Base-by-base conservation (phyloP, 2,888 invertebrate genomes). In the Acanthosoma haemorrhoidale region DNA sequence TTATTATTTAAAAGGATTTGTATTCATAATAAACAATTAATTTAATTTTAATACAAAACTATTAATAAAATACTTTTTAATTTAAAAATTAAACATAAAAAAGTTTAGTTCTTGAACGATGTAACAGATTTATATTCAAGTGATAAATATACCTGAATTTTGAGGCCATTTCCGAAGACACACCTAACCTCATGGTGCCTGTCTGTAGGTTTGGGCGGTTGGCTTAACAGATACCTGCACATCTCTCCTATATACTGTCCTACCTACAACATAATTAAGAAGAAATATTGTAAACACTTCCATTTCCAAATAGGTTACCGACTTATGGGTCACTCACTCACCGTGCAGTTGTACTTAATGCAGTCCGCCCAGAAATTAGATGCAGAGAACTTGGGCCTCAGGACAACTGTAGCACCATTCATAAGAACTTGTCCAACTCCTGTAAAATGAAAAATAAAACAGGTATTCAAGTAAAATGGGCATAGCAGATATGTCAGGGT, bases 131-230 rank as follows among this genome's bases (percentile, higher is more conserved):
- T 21, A 13, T 21, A 21, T 21, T 43, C 13, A 43, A 18, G 15
- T 41, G 3, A n/a, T n/a, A n/a, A 8, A 41, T 13, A 41, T 39
- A 64, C 64, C 80, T 95, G 93, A 1, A 92, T 89, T 36, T 94
- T 84, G 78, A 98, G 84, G 2, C 98, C 98, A 80, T 98, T 98
- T 71, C 98, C 98, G 77, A 91, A 90, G 87, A 96, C 91, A 73
- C 94, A 83, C 73, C 92, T 88, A 51, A 93, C 85, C 73, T 82
- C 82, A 78, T 94, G 94, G 72, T 85, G 81, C 1, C 83, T 82
- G 77, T 90, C 89, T 1, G 84, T 81, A 0, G 84, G 81, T 16
- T 84, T 84, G 57, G 83, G 78, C 41, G 91, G 87, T 70, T 88
- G 87, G 39, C 89, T 85, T 58, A 94, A 82, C 68, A 94, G 81